These are phyloP conservation scores for Sepiola atlantica DNA, from an alignment of 2,888 invertebrate species.

Conservation along the genomic window DNA sequence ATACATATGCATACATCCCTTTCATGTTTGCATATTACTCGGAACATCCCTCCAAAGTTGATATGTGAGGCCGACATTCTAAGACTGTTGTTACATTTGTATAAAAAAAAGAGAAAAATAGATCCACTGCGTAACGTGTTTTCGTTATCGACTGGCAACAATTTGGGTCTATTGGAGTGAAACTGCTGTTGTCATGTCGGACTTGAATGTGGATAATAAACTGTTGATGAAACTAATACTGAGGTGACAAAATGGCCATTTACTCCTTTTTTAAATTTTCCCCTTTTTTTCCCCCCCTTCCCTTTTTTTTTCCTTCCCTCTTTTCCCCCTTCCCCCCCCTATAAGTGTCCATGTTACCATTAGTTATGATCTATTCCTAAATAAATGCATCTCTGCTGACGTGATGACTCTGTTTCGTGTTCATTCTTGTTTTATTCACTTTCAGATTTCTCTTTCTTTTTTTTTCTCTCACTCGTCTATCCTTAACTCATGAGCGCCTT, in stretches of 20 bases:
- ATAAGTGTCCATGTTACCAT: slow-evolving; percentile 32
- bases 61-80: slow-evolving; percentile 16
- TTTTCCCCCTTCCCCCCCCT: background rate
- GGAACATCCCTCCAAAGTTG: slow-evolving; percentile 21
- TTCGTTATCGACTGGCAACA: background rate
- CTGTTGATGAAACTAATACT: slow-evolving; percentile 6
- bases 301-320: background rate
- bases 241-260: background rate
- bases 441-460: background rate
- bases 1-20: slow-evolving; percentile 32
- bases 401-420: background rate
- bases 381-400: slow-evolving; percentile 21
- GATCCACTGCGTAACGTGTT: background rate
- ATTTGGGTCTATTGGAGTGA: background rate
- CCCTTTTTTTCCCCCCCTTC: background rate
- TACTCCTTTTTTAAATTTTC: background rate
- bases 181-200: slow-evolving; percentile 15
- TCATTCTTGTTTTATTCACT: background rate
- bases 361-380: slow-evolving; percentile 19
- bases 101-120: background rate
- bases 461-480: background rate
- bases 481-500: background rate
- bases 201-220: background rate
- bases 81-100: slow-evolving; percentile 32
- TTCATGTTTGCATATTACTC: slow-evolving; percentile 32